These are phyloP conservation scores for Brachionus rubens DNA, from an alignment of 1,140 invertebrate genomes.

Conservation along the genomic window DNA sequence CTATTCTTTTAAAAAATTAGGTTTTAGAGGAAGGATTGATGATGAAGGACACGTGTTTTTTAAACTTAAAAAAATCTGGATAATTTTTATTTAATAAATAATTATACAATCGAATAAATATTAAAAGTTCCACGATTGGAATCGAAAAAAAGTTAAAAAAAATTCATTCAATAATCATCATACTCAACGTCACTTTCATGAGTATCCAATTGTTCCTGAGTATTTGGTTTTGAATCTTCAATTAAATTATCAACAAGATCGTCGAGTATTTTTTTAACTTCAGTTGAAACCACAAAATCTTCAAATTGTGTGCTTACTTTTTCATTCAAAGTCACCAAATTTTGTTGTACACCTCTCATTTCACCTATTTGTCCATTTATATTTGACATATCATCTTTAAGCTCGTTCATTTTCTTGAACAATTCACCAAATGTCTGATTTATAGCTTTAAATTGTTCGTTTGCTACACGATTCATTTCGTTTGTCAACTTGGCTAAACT, in stretches of 20 bases:
- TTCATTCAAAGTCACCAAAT: neutral
- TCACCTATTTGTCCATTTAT: conserved; percentile 4
- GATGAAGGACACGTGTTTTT: no score
- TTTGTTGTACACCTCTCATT: neutral
- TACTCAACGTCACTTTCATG: neutral
- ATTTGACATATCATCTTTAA: conserved; percentile 12
- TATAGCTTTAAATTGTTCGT: neutral
- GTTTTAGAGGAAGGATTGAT: no score
- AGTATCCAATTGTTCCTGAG: neutral
- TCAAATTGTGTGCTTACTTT: conserved; percentile 2
- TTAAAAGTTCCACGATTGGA: no score
- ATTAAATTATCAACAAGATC: conserved; percentile 22
- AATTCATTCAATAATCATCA: no score
- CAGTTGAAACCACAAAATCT: neutral
- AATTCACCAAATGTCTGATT: conserved; percentile 16
- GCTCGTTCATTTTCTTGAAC: neutral
- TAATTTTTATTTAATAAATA: no score
- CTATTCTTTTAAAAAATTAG: no score
- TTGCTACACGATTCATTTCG: neutral
- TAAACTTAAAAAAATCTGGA: no score
- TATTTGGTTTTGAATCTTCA: conserved; percentile 7
- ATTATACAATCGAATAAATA: no score
- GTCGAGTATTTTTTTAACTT: conserved; percentile 3
- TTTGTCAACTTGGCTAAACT: neutral
- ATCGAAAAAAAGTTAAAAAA: no score